Conservation (phyloP, 2,888 invertebrate species). For the Hemaris fuciformis region DNA sequence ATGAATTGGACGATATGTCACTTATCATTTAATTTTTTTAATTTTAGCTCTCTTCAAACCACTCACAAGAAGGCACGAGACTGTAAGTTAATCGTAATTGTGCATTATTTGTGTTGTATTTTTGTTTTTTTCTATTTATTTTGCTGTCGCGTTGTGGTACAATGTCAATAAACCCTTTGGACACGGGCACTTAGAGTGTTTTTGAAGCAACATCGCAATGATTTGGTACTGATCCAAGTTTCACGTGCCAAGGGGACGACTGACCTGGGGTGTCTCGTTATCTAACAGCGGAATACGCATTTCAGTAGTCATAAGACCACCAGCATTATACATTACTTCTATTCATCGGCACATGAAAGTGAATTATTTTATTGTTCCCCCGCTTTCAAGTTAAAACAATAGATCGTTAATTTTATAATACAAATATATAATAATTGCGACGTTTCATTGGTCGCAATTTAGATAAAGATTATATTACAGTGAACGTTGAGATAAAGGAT, state of each 20-base stretch:
- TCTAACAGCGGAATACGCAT: conserved; percentile 38
- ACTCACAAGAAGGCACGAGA: too few species aligned
- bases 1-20: neutral
- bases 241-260: conserved; percentile 52
- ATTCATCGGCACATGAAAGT: conserved; percentile 39
- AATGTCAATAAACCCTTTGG: conserved; percentile 22
- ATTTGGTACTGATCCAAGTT: conserved; percentile 65
- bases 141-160: neutral
- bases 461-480: conserved; percentile 68
- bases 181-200: conserved; percentile 16
- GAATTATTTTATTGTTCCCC: conserved; percentile 56
- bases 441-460: conserved; percentile 60
- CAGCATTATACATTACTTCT: conserved; percentile 30
- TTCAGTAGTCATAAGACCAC: conserved; percentile 44
- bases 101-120: neutral
- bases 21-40: too few species aligned
- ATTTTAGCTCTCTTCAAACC: too few species aligned
- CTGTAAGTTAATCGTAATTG: too few species aligned
- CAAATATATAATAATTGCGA: conserved; percentile 41
- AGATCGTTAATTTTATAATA: conserved; percentile 53
- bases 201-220: conserved; percentile 15
- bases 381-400: conserved; percentile 29
- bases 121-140: neutral
- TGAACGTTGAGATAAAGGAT: conserved; percentile 64
- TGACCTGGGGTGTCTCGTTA: conserved; percentile 37